A percentile compares a stretch with the other conserved stretches of the same genome.
Evolutionary conservation across 2,797 vertebrate genomes (phyloP).

Genomic region (Pangasius djambal): DNA sequence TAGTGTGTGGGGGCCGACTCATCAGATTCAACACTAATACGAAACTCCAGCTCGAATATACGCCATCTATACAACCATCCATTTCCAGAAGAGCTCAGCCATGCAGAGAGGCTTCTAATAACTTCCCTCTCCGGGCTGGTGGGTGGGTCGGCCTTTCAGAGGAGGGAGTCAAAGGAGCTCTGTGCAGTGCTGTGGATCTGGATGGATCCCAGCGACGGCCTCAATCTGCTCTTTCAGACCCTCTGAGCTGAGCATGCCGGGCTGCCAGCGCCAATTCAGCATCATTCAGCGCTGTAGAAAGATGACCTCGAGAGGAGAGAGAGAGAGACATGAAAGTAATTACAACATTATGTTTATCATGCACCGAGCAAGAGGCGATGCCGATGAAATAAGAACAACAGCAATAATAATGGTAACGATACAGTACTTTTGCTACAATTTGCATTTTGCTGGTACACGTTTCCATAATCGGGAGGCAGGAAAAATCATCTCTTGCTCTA

Average conservation of each 20-base stretch:
- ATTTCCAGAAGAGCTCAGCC: constrained; percentile 48
- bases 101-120: constrained; percentile 53
- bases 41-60: constrained; percentile 29
- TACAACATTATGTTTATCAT: neutral
- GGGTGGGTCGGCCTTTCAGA: constrained; percentile 34
- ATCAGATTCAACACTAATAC: constrained; percentile 39
- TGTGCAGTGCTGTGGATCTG: constrained; percentile 35
- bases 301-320: constrained; percentile 11
- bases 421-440: neutral
- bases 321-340: neutral
- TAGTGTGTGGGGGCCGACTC: constrained; percentile 42
- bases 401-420: neutral
- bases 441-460: constrained; percentile 7
- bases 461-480: constrained; percentile 11
- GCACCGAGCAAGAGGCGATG: neutral
- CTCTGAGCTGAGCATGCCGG: constrained; percentile 20
- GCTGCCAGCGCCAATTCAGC: constrained; percentile 11
- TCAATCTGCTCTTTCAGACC: constrained; percentile 41
- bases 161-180: constrained; percentile 31
- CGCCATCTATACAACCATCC: constrained; percentile 31
- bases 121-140: constrained; percentile 22
- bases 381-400: neutral
- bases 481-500: constrained; percentile 16
- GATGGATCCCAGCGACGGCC: constrained; percentile 20
- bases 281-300: constrained; percentile 36